phyloP scores from a whole-genome alignment of 2,113 vertebrate genomes.

The Gambusia holbrooki region DNA sequence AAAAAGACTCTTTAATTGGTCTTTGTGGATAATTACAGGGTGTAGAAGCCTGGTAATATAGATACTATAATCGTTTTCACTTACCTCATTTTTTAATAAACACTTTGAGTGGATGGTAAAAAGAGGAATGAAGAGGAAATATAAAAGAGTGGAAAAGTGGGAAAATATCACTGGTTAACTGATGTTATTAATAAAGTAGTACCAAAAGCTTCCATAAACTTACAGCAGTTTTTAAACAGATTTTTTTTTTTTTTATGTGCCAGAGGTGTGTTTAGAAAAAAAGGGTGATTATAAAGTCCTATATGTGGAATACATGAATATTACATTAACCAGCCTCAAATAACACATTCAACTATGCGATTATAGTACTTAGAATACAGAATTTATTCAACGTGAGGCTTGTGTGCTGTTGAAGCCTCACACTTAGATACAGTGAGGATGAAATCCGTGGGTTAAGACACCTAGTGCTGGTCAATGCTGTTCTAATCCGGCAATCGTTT shows the following conservation, averaged over 20 bases:
- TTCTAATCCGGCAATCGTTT: conserved; percentile 28
- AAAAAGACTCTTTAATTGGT: conserved; percentile 78
- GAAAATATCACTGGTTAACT: conserved; percentile 56
- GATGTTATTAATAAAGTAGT: conserved; percentile 52
- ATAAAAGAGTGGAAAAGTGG: conserved; percentile 70
- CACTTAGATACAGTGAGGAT: conserved; percentile 52
- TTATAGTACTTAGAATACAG: conserved; percentile 65
- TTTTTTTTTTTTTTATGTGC: conserved; percentile 30
- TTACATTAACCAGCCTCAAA: conserved; percentile 64
- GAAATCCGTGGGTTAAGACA: conserved; percentile 68
- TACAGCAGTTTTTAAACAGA: conserved; percentile 43
- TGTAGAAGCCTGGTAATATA: conserved; percentile 76
- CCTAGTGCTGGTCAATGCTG: conserved; percentile 66
- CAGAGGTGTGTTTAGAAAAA: conserved; percentile 66
- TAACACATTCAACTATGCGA: conserved; percentile 62
- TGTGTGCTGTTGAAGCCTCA: conserved; percentile 62
- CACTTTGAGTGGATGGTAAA: conserved; percentile 41
- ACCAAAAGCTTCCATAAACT: conserved; percentile 61
- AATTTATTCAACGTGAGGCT: conserved; percentile 62
- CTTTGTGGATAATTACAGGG: conserved; percentile 81
- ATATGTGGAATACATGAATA: conserved; percentile 71
- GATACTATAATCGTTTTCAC: conserved; percentile 80
- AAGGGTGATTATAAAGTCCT: conserved; percentile 71
- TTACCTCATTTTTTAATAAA: conserved; percentile 73
- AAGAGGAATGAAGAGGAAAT: conserved; percentile 51